Evolutionary conservation across 2,888 invertebrate species (phyloP).

Genomic region (Pristionchus arcanus): DNA sequence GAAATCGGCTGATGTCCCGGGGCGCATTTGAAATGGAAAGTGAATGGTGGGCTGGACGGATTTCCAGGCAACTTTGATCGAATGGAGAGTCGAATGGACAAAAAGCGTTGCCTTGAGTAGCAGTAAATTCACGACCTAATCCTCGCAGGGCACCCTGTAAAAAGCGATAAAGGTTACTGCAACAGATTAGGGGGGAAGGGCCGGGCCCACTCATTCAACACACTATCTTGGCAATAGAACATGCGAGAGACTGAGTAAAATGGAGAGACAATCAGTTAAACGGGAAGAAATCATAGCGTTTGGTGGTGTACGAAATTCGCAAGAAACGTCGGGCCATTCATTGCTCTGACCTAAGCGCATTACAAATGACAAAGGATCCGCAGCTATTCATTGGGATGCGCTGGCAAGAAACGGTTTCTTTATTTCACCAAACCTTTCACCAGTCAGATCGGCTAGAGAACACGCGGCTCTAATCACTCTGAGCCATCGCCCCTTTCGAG

Average conservation of each 20-base stretch:
- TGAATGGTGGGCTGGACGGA: neutral
- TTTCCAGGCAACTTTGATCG: slow-evolving; percentile 13
- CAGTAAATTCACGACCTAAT: neutral
- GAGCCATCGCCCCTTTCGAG: neutral
- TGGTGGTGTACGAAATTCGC: too few relatives aligned
- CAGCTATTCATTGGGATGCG: neutral
- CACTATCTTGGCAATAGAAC: neutral
- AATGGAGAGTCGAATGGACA: neutral
- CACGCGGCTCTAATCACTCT: neutral
- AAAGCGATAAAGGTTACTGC: neutral
- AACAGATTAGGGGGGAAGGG: neutral
- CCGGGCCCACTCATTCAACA: neutral
- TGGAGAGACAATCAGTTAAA: too few relatives aligned
- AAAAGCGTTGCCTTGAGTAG: slow-evolving; percentile 27
- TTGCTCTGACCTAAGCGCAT: too few relatives aligned
- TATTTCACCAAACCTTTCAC: too few relatives aligned
- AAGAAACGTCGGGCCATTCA: too few relatives aligned
- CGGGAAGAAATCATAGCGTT: too few relatives aligned
- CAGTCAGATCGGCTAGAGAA: too few relatives aligned
- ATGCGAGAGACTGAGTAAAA: neutral
- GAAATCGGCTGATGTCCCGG: neutral
- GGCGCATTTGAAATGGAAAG: slow-evolving; percentile 29
- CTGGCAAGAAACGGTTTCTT: neutral
- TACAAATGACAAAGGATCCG: neutral
- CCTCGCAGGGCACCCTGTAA: neutral